phyloP scores from a whole-genome alignment of 2,113 vertebrate genomes.

The Dryoscopus gambensis region DNA sequence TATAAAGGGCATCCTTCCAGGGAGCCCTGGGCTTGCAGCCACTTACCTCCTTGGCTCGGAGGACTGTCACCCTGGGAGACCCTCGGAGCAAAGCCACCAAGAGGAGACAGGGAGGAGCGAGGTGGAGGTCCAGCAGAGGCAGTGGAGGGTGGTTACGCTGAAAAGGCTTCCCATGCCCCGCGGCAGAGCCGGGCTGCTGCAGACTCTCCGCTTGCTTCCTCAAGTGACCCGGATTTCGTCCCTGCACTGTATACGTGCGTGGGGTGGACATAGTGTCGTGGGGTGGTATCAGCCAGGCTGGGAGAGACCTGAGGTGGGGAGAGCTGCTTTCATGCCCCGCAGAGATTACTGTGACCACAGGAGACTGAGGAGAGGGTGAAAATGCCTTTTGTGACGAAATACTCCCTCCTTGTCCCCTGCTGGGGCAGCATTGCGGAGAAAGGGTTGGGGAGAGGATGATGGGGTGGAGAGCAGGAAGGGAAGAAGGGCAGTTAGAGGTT shows the following conservation, averaged over 20 bases:
- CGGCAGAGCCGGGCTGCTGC: neutral
- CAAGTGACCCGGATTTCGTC: neutral
- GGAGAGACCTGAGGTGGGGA: neutral
- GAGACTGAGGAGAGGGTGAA: neutral
- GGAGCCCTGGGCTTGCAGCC: neutral
- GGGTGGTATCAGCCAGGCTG: neutral
- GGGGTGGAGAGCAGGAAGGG: neutral
- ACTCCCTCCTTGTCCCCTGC: neutral
- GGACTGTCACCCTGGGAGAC: neutral
- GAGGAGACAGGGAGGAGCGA: neutral
- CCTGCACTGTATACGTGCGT: accelerated
- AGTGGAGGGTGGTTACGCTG: accelerated
- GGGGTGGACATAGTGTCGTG: accelerated
- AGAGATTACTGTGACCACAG: neutral
- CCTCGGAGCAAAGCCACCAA: neutral
- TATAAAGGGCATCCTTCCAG: neutral
- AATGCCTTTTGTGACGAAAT: neutral
- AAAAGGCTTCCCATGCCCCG: neutral
- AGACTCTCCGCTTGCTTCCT: neutral
- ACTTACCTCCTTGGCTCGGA: neutral
- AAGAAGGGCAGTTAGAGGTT: neutral
- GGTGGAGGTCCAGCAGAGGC: neutral
- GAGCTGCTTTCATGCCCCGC: neutral
- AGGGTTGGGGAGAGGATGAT: neutral
- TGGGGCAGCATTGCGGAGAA: neutral